Conservation (phyloP, 1,140 invertebrate genomes). For the Reticulitermes speratus region DNA sequence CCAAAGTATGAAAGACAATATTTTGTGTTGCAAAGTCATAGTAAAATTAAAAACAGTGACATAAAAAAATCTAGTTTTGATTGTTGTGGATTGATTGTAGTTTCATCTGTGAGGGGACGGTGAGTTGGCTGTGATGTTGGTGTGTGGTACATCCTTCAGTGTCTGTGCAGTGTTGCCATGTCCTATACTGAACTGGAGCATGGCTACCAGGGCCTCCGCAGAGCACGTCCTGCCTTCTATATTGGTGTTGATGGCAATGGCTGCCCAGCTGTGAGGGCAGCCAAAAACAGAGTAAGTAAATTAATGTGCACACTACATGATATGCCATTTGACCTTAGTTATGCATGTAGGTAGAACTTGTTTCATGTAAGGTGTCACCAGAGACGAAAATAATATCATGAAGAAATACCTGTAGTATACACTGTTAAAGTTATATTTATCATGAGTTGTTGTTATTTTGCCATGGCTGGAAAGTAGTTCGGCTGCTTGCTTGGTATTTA, state of each 20-base stretch:
- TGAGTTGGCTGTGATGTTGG: constrained; percentile 12
- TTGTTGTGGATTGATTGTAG: no score
- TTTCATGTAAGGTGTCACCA: neutral
- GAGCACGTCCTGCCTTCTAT: constrained; percentile 67
- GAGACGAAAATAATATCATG: no score
- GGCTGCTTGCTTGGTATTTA: no score
- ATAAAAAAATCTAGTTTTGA: no score
- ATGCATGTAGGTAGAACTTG: neutral
- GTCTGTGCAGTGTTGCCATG: constrained; percentile 55
- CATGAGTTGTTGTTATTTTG: no score
- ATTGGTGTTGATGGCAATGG: constrained; percentile 39
- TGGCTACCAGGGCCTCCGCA: constrained; percentile 79
- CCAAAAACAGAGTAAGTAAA: constrained; percentile 34
- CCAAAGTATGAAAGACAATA: no score
- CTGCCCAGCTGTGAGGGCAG: constrained; percentile 21
- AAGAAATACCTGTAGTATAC: no score
- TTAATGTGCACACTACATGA: neutral
- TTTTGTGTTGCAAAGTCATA: no score
- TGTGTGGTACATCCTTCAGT: neutral
- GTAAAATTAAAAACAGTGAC: no score
- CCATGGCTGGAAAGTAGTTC: no score
- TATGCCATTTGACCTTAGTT: no score
- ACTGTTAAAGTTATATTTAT: no score
- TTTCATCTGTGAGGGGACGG: neutral
- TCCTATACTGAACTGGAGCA: constrained; percentile 87